Evolutionary conservation across 1,140 invertebrate species (phyloP), one percentile per base, ranked within the genome.

Genomic region (Ridgeia piscesae): DNA sequence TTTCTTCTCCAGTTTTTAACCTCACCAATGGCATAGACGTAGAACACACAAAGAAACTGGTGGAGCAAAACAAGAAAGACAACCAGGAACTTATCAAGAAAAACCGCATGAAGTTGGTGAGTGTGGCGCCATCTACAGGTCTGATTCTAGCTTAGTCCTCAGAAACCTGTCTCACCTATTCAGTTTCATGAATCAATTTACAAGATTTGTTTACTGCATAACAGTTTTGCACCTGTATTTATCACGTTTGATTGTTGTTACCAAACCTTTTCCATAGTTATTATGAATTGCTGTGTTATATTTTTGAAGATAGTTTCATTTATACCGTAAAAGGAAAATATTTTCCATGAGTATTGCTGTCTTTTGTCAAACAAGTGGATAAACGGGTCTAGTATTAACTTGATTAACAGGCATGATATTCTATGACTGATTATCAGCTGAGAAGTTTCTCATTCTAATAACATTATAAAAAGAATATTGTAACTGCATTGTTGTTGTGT

Each of bases 11-110:
- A 96, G 97, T 99, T 94, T 99, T 97, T 95, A 99, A 99, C 96
- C 96, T 99, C 93, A 97, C 97, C 0, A 98, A 99, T 96, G 98
- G 99, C 95, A 98, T 99, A 92, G 98, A 99, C 96, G 96, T 99
- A 33, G 97, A 98, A 77, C 97, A 97, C 93, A 99, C 98, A 1
- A 98, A 98, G 95, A 98, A 98, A 95, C 97, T 97, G 95, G 99
- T 99, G 94, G 98, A 99, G 94, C 97, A 98, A 93, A 99, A 99
- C 96, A 99, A 98, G 95, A 98, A 97, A 93, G 98, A 99, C 93
- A 99, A 99, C 95, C 98, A 97, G 93, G 98, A 99, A 89, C 95
- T 97, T 91, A 99, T 99, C 93, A 96, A 97, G 93, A 98, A 98
- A 94, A 99, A 98, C 90, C 94, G 93, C 93, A 93, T 93, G 33